These are phyloP conservation scores for Balearica regulorum DNA, from an alignment of 2,797 vertebrate species.

Conservation along the genomic window DNA sequence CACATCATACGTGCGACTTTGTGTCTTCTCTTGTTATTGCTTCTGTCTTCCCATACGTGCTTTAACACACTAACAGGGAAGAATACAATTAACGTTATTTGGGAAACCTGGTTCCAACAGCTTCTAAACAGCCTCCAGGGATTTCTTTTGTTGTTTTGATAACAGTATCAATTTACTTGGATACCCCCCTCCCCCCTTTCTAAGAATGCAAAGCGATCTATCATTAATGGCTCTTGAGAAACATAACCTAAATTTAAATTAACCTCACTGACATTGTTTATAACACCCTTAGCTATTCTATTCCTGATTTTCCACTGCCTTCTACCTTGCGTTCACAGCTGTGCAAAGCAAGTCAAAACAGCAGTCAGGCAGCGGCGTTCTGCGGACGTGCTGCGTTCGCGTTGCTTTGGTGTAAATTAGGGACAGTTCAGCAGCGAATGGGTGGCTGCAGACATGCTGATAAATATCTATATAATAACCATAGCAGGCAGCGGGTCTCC, in stretches of 20 bases:
- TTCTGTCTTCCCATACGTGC: not conserved
- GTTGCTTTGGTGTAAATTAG: not conserved
- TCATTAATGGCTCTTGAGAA: slow-evolving; percentile 11
- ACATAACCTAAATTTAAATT: slow-evolving; percentile 7
- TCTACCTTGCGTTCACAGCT: slow-evolving; percentile 22
- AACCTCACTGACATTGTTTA: not conserved
- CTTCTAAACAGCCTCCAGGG: slow-evolving; percentile 1
- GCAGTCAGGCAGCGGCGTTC: not conserved
- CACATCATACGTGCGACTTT: too few relatives aligned
- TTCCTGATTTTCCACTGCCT: not conserved
- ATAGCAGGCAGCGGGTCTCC: not conserved
- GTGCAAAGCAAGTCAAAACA: not conserved
- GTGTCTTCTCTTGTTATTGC: not conserved
- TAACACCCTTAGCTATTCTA: not conserved
- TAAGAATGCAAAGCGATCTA: not conserved
- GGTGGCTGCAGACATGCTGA: not conserved
- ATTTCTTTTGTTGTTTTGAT: slow-evolving; percentile 39
- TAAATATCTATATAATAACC: not conserved
- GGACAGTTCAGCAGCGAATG: not conserved
- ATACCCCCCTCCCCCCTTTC: not conserved
- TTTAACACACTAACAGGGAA: not conserved
- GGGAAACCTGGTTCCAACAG: not conserved
- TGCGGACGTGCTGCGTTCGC: not conserved
- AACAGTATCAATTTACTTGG: slow-evolving; percentile 22
- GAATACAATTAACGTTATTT: not conserved